Evolutionary conservation across 2,888 invertebrate genomes (phyloP), one percentile per base, ranked within the genome.

Genomic region (Metallyticus violacea): DNA sequence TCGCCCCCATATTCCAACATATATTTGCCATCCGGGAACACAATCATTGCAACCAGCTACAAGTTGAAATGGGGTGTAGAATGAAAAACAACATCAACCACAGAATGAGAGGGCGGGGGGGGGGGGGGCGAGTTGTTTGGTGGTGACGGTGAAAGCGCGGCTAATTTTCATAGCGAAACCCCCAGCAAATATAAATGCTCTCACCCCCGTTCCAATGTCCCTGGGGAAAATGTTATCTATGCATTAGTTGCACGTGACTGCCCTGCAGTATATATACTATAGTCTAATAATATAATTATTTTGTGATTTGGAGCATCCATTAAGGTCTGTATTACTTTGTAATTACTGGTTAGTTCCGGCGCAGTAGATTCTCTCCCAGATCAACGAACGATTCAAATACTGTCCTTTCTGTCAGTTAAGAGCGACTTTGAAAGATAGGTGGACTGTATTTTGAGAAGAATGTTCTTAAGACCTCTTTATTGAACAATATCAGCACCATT

Each of bases 251-350:
- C 40, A 62, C 40, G 40, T 62, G 40, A 62, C 40, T 62, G 40
- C 40, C 40, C 40, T 29, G n/a, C 22, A 22, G 22, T 80, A 25
- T 22, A 80, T 81, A 40, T 26, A 29, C 29, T 26, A 29, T 79
- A 76, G 79, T n/a, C 79, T 85, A 85, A 86, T 86, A 86, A 86
- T 85, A 79, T 84, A 84, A 84, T 86, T 86, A 86, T 86, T 85
- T 86, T 77, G 85, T 85, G 86, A 85, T 85, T 85, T 86, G 79
- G 85, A 85, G 77, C 84, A 40, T 86, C 85, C 85, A 85, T 85
- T 85, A 85, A 85, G 79, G 85, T 85, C 76, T 76, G 76, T 82
- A 82, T 82, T 82, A 82, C 82, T 82, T 82, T 82, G 26, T 82
- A 82, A 82, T 82, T 82, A 82, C 82, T 26, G 30, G 26, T 81